Percentiles rank a stretch among this genome's conserved stretches.
Evolutionary conservation across 1,140 invertebrate genomes (phyloP).

Genomic region (Pinna nobilis): DNA sequence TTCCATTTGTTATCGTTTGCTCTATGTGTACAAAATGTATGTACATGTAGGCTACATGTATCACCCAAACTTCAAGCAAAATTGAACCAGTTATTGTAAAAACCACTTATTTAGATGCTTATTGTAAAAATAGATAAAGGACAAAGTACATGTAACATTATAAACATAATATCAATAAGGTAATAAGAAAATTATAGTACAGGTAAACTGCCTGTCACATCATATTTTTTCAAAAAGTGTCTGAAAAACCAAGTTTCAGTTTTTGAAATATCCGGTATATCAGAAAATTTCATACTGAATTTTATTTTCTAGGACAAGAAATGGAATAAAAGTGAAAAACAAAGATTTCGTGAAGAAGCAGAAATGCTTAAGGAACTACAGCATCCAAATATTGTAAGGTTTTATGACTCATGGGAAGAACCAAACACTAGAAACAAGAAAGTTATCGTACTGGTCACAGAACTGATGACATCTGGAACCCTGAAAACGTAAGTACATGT

Average conservation of each 20-base stretch:
- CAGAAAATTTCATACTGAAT: too few relatives aligned
- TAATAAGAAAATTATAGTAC: too few relatives aligned
- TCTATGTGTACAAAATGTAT: too few relatives aligned
- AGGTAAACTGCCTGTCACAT: not conserved
- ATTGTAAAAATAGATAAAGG: not conserved
- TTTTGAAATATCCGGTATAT: too few relatives aligned
- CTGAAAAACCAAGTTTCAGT: not conserved
- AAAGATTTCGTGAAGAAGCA: conserved; percentile 98
- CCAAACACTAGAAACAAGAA: conserved; percentile 87
- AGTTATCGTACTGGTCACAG: conserved; percentile 99
- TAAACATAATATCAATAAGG: not conserved
- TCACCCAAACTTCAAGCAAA: too few relatives aligned
- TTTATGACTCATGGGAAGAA: conserved; percentile 99
- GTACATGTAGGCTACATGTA: too few relatives aligned
- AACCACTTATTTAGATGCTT: too few relatives aligned
- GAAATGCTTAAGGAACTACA: conserved; percentile 99
- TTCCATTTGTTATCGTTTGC: too few relatives aligned
- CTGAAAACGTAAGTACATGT: conserved; percentile 90
- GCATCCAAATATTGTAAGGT: conserved; percentile 99
- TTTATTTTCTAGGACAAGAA: conserved; percentile 75
- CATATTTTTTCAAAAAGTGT: not conserved
- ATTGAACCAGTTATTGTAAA: too few relatives aligned
- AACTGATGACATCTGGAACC: conserved; percentile 99
- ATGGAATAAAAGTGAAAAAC: conserved; percentile 85
- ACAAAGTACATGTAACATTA: not conserved